Conservation (phyloP, 2,113 vertebrate genomes). For the Calidris pugnax region DNA sequence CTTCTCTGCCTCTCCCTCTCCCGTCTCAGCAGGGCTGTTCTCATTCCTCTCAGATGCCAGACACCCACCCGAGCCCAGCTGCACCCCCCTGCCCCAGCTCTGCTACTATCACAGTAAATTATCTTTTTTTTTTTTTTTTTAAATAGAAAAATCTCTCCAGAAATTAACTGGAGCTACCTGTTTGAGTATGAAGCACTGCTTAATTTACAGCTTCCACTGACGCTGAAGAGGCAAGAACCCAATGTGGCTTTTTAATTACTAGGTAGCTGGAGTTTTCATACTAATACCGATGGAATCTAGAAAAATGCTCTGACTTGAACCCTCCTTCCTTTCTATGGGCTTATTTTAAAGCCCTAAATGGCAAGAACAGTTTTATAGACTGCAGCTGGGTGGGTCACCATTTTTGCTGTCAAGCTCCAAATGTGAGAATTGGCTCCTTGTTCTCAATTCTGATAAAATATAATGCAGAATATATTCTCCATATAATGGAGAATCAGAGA, state of each 20-base stretch:
- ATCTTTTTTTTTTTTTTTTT: too few species aligned
- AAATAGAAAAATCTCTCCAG: background rate
- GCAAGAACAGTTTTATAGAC: background rate
- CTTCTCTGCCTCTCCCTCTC: background rate
- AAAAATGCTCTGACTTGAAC: background rate
- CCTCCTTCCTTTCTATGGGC: background rate
- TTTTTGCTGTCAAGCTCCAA: background rate
- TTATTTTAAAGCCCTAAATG: background rate
- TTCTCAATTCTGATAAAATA: background rate
- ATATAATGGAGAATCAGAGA: background rate
- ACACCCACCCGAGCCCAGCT: background rate
- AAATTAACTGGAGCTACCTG: background rate
- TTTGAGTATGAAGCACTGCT: background rate
- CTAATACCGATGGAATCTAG: background rate
- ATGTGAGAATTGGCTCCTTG: rapidly evolving
- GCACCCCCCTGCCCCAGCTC: background rate
- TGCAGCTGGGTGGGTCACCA: background rate
- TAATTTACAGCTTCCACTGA: background rate
- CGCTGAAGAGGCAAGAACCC: background rate
- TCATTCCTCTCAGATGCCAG: background rate
- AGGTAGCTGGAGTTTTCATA: background rate
- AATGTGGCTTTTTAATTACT: background rate
- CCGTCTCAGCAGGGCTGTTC: background rate
- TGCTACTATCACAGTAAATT: background rate
- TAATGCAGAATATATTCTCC: too few species aligned